These are phyloP conservation scores for Salvelinus sp. DNA, from an alignment of 2,113 vertebrate genomes.

Conservation along the genomic window DNA sequence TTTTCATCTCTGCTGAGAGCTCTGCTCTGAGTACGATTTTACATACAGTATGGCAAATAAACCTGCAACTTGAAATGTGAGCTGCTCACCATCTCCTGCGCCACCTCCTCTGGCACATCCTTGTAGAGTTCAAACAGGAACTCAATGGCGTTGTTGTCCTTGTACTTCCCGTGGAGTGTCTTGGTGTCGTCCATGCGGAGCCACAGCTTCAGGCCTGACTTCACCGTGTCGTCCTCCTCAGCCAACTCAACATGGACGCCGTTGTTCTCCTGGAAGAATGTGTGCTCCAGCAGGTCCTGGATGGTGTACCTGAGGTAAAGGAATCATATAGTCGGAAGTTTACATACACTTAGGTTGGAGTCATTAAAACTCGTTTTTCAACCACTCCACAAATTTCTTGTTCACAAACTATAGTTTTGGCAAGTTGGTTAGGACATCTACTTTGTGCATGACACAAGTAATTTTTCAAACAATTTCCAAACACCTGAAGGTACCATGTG, in stretches of 20 bases:
- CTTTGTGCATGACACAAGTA: too few relatives aligned
- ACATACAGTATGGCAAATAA: too few relatives aligned
- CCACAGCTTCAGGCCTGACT: conserved; percentile 88
- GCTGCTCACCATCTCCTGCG: conserved; percentile 89
- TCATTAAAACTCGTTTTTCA: too few relatives aligned
- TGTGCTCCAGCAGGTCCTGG: conserved; percentile 90
- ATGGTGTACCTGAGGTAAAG: conserved; percentile 83
- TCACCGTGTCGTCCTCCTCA: conserved; percentile 84
- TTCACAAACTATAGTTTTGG: too few relatives aligned
- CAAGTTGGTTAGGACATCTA: too few relatives aligned
- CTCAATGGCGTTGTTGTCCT: conserved; percentile 95
- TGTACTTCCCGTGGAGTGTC: conserved; percentile 88
- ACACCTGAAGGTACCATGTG: too few relatives aligned
- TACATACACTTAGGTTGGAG: too few relatives aligned
- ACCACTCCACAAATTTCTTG: too few relatives aligned
- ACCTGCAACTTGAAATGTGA: background rate
- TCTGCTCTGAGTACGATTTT: too few relatives aligned
- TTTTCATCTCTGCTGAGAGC: too few relatives aligned
- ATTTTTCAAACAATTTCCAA: too few relatives aligned
- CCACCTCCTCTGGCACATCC: conserved; percentile 92
- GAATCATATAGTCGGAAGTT: background rate
- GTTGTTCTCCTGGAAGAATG: conserved; percentile 90
- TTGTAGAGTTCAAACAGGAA: conserved; percentile 93
- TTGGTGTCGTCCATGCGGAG: conserved; percentile 89
- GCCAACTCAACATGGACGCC: conserved; percentile 90